Evolutionary conservation across 1,140 invertebrate species (phyloP), one percentile per base, ranked within the genome.

Genomic region (Leptopilina clavipes): DNA sequence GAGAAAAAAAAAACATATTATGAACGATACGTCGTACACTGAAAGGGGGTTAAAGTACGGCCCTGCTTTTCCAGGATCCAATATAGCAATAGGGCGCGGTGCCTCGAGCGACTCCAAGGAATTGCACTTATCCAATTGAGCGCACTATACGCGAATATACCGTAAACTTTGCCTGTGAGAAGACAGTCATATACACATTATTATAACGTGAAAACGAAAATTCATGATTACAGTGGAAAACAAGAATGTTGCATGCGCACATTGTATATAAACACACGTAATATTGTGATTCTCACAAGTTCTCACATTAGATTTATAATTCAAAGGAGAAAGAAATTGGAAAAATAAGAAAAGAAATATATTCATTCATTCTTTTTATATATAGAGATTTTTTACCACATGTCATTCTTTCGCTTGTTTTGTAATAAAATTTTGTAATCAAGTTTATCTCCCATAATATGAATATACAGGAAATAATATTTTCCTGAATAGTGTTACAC

Each of bases 91-190:
- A 37, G 59, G 59, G 59, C 59, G 59, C 59, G 59, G 59, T 65
- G 59, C 59, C 59, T 25, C 59, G 25, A 65, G 59, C 59, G 59
- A 65, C 59, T 65, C 25, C 22, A 65, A 37, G 12, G 25, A 65
- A 65, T 65, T 65, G 59, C 59, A 65, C 59, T 65, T 65, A 65
- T 65, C 59, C 59, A 65, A 65, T 65, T 65, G 12, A 65, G 25
- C 22, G 25, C 22, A 65, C 25, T 54, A 19, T 37, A n/a, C 22
- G n/a, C n/a, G 22, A 31, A 65, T 37, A 25, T 31, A 25, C 19
- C 11, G 12, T n/a, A 31, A 22, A 65, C 14, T 17, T 31, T 65
- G 25, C 25, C 54, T 59, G 14, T 65, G 25, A 65, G 59, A 65
- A 65, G 25, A 37, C 59, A 59, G 54, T 59, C 54, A 59, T 52